Conservation (phyloP, 2,113 vertebrate genomes). For the Sorex fumeus region DNA sequence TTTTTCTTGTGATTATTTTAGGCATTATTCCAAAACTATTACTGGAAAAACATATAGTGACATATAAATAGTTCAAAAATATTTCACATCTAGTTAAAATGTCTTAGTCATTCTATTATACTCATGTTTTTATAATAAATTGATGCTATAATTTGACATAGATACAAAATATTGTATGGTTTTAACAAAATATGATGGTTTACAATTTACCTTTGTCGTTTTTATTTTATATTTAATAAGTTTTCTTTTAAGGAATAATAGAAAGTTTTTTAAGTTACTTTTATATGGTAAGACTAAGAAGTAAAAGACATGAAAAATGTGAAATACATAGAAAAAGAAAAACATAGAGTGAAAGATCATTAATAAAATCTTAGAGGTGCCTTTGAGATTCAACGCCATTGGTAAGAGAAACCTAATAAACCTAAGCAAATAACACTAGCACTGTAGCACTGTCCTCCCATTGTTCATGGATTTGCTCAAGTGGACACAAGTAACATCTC, state of each 20-base stretch:
- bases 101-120: background rate
- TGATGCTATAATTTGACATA: background rate
- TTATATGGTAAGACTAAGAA: background rate
- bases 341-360: background rate
- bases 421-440: background rate
- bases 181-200: background rate
- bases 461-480: too few species aligned
- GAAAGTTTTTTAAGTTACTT: background rate
- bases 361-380: background rate
- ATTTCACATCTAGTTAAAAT: background rate
- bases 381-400: background rate
- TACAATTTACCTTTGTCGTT: background rate
- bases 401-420: background rate
- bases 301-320: background rate
- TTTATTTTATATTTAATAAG: constrained; percentile 21
- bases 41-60: background rate
- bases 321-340: background rate
- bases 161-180: background rate
- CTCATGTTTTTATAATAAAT: background rate
- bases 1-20: background rate
- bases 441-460: too few species aligned
- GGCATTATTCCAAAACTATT: background rate
- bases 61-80: background rate
- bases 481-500: too few species aligned
- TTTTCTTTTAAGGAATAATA: background rate